Conservation (phyloP, 2,113 vertebrate species). For the Menura novaehollandiae region DNA sequence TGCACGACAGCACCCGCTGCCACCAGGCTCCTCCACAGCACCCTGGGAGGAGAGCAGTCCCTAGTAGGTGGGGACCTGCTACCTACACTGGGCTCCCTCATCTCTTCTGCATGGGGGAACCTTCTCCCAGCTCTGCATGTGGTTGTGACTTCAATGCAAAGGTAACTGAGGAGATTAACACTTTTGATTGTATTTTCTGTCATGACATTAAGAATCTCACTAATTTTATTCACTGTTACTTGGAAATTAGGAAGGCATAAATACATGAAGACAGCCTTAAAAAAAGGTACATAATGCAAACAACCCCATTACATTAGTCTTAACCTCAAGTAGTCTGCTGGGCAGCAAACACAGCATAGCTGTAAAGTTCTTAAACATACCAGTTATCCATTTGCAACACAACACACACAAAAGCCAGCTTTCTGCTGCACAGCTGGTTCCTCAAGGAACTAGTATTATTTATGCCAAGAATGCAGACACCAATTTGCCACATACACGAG, state of each 20-base stretch:
- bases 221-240: background rate
- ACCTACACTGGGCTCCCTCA: background rate
- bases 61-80: background rate
- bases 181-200: background rate
- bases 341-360: background rate
- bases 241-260: background rate
- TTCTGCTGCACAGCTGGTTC: background rate
- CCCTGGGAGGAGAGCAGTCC: background rate
- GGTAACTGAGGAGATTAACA: background rate
- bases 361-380: background rate
- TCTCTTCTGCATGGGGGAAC: background rate
- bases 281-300: background rate
- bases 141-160: background rate
- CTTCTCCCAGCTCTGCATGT: background rate
- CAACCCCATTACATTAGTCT: background rate
- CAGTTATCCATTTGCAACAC: background rate
- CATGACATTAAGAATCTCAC: background rate
- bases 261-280: background rate
- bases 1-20: rapidly evolving
- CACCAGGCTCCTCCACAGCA: background rate
- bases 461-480: background rate
- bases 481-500: background rate
- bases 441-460: background rate
- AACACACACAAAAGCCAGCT: background rate
- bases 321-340: background rate